A percentile compares a stretch with the other conserved stretches of the same genome.
These are phyloP conservation scores for Scaptomyza parva DNA, from an alignment of 2,888 invertebrate genomes.

Conservation along the genomic window DNA sequence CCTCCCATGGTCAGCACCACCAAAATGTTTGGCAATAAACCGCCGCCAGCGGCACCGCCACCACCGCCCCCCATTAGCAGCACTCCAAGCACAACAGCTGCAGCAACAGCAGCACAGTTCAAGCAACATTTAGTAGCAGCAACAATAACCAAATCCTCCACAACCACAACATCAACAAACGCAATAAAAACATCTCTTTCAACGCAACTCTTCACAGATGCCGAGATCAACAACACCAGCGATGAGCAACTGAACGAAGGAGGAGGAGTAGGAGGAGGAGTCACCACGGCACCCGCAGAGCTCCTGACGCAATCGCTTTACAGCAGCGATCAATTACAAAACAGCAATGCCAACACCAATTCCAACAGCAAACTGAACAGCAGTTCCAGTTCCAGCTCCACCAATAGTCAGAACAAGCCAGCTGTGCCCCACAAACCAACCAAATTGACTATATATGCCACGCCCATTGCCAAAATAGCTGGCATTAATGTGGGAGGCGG, in stretches of 20 bases:
- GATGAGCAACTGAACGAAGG: slow-evolving; percentile 25
- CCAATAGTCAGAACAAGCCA: slow-evolving; percentile 86
- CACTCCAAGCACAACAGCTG: slow-evolving; percentile 46
- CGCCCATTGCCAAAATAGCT: slow-evolving; percentile 86
- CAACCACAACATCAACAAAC: slow-evolving; percentile 31
- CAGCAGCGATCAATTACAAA: slow-evolving; percentile 50
- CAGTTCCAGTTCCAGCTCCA: slow-evolving; percentile 43
- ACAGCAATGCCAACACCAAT: slow-evolving; percentile 45
- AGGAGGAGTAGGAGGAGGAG: not conserved
- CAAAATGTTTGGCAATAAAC: slow-evolving; percentile 74
- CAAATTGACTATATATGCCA: slow-evolving; percentile 90
- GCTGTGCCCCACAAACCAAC: slow-evolving; percentile 89
- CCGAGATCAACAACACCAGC: slow-evolving; percentile 50
- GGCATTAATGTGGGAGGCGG: slow-evolving; percentile 53
- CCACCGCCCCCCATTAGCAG: slow-evolving; percentile 81
- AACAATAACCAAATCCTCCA: slow-evolving; percentile 41
- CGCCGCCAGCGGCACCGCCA: slow-evolving; percentile 83
- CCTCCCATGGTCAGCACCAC: slow-evolving; percentile 61
- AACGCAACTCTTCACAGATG: slow-evolving; percentile 83
- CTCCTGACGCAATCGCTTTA: slow-evolving; percentile 75
- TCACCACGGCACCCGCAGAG: slow-evolving; percentile 46
- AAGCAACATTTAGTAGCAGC: slow-evolving; percentile 49
- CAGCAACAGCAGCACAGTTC: slow-evolving; percentile 59
- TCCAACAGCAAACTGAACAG: slow-evolving; percentile 48
- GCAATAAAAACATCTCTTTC: slow-evolving; percentile 82